A percentile compares a stretch with the other conserved stretches of the same genome.
Evolutionary conservation across 1,140 invertebrate species (phyloP).

Genomic region (Stratiolaelaps scimitus): DNA sequence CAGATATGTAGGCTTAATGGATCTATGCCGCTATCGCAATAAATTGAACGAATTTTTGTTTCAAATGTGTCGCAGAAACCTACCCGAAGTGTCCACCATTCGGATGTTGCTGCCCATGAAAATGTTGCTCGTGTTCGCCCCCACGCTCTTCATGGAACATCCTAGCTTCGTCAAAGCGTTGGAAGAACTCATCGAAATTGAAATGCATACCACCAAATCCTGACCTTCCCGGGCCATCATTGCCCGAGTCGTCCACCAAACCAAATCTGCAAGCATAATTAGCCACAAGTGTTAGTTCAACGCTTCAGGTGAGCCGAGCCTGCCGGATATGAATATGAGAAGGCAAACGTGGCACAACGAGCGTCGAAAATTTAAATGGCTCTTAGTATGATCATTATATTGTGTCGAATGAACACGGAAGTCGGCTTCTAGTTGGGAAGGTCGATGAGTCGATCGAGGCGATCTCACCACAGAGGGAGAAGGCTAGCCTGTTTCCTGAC

Average conservation of each 20-base stretch:
- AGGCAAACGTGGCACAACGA: too few relatives aligned
- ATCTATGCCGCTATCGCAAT: too few relatives aligned
- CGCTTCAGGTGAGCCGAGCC: not conserved
- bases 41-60: too few relatives aligned
- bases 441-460: too few relatives aligned
- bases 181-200: constrained; percentile 41
- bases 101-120: constrained; percentile 32
- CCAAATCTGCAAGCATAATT: not conserved
- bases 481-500: too few relatives aligned
- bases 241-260: not conserved
- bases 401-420: too few relatives aligned
- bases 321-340: not conserved
- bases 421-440: too few relatives aligned
- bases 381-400: too few relatives aligned
- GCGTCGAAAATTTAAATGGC: too few relatives aligned
- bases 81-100: constrained; percentile 14
- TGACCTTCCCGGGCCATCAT: constrained; percentile 28
- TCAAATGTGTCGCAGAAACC: too few relatives aligned
- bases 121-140: not conserved
- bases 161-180: constrained; percentile 37
- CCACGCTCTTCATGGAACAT: constrained; percentile 31
- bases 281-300: not conserved
- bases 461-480: too few relatives aligned
- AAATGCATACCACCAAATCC: constrained; percentile 35
- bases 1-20: too few relatives aligned